These are phyloP conservation scores for Varanus salvator DNA, from an alignment of 2,113 vertebrate species.

Conservation along the genomic window DNA sequence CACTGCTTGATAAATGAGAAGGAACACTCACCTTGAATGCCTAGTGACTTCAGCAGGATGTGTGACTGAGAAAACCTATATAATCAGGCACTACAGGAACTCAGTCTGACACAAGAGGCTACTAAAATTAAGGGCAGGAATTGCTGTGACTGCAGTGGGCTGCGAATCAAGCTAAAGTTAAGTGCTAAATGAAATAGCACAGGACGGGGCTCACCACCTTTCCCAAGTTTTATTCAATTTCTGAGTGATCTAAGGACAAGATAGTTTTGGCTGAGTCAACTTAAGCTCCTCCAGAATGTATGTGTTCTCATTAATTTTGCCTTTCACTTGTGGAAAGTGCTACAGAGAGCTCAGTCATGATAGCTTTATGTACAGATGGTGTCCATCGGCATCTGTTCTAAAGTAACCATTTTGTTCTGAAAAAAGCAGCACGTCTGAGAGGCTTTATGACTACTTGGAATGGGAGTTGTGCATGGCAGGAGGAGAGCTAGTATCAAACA, in stretches of 20 bases:
- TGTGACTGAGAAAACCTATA: background rate
- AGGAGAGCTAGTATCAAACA: too few species aligned
- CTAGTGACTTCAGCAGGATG: conserved; percentile 1
- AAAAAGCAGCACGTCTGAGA: too few species aligned
- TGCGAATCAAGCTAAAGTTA: background rate
- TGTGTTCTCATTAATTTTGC: background rate
- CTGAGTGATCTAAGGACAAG: background rate
- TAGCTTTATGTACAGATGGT: too few species aligned
- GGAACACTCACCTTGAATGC: background rate
- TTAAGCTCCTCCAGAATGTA: background rate
- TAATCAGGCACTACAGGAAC: background rate
- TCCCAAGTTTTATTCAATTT: background rate
- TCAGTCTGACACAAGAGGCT: background rate
- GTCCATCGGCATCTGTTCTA: too few species aligned
- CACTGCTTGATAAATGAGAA: conserved; percentile 3
- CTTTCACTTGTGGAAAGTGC: too few species aligned
- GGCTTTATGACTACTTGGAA: too few species aligned
- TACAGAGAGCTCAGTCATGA: too few species aligned
- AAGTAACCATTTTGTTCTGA: too few species aligned
- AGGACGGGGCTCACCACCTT: background rate
- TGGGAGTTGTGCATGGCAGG: too few species aligned
- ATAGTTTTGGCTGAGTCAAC: background rate
- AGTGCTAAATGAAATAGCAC: background rate
- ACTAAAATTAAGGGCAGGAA: conserved; percentile 2
- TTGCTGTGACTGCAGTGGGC: background rate